Conservation (phyloP, 1,140 invertebrate species). For the Chironomus striatipennis region DNA sequence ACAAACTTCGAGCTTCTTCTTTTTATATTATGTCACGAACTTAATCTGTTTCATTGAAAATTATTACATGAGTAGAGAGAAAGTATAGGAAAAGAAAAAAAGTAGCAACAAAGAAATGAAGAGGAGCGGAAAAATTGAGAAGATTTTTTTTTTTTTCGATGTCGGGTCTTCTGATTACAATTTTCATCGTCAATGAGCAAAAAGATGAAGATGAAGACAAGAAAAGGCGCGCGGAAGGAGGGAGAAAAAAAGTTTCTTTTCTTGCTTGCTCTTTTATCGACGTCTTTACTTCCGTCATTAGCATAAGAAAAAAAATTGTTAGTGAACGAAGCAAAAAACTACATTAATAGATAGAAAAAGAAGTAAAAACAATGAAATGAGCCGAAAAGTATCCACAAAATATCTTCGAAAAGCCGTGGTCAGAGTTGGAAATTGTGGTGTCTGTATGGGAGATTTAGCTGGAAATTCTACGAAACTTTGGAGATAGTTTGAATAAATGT, state of each 20-base stretch:
- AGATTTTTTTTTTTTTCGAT: too few species aligned
- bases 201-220: neutral
- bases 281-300: conserved; percentile 1
- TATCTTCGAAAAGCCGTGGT: too few species aligned
- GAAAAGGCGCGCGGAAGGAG: neutral
- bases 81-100: neutral
- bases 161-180: neutral
- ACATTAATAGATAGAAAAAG: too few species aligned
- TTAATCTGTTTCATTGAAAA: conserved; percentile 9
- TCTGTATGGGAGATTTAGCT: too few species aligned
- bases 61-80: neutral
- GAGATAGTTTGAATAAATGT: too few species aligned
- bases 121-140: neutral
- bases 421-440: too few species aligned
- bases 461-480: too few species aligned
- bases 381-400: neutral
- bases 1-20: neutral
- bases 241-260: conserved; percentile 7
- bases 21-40: conserved; percentile 13
- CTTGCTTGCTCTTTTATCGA: neutral
- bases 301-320: neutral
- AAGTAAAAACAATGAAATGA: neutral
- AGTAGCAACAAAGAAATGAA: neutral
- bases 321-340: too few species aligned
- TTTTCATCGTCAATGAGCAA: conserved; percentile 4